Evolutionary conservation across 2,888 invertebrate genomes (phyloP).

Genomic region (Carpatolechia fugitivella): DNA sequence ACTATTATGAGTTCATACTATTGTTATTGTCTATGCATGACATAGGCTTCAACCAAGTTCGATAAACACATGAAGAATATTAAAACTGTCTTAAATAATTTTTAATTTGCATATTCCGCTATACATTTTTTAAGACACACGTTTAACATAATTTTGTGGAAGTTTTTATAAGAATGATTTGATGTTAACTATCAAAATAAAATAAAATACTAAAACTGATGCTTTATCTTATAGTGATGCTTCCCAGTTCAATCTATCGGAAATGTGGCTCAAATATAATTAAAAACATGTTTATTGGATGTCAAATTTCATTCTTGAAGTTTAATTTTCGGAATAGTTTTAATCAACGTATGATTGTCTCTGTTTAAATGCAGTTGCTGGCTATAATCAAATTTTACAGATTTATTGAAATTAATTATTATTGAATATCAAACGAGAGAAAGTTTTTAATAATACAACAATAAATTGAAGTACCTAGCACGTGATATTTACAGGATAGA

Average conservation of each 20-base stretch:
- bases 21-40: background rate
- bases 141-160: too few species aligned
- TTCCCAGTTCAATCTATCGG: background rate
- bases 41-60: background rate
- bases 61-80: background rate
- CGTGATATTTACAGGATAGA: too few species aligned
- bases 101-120: background rate
- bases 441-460: too few species aligned
- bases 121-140: too few species aligned
- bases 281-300: conserved; percentile 49
- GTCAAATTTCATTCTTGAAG: conserved; percentile 44
- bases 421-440: background rate
- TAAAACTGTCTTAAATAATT: too few species aligned
- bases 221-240: background rate
- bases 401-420: background rate
- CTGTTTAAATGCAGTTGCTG: background rate
- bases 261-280: conserved; percentile 56
- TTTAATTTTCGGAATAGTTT: conserved; percentile 38
- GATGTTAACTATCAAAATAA: too few species aligned
- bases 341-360: conserved; percentile 33
- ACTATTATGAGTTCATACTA: background rate
- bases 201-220: too few species aligned
- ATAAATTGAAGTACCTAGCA: too few species aligned
- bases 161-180: too few species aligned
- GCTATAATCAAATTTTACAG: background rate